These are phyloP conservation scores for Melanotaenia trifasciata DNA, from an alignment of 2,797 vertebrate species.

Conservation along the genomic window DNA sequence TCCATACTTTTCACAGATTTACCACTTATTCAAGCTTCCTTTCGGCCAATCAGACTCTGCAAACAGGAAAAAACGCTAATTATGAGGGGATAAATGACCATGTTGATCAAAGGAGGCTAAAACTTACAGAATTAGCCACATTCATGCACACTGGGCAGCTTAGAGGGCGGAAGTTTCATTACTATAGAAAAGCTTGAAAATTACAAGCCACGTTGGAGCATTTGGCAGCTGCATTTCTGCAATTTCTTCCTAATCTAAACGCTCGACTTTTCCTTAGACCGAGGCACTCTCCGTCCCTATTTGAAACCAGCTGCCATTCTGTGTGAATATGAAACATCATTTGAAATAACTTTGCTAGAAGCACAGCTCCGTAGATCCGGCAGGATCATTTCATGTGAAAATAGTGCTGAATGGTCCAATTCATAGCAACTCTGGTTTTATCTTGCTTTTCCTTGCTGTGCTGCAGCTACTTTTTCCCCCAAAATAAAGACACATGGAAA, in stretches of 20 bases:
- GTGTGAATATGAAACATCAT: slow-evolving; percentile 14
- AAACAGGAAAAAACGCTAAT: slow-evolving; percentile 8
- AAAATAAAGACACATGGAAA: slow-evolving; percentile 13
- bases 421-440: too few species aligned
- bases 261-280: slow-evolving; percentile 2
- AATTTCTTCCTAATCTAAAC: slow-evolving; percentile 27
- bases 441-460: background rate
- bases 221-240: slow-evolving; percentile 9
- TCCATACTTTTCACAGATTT: slow-evolving; percentile 10
- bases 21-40: slow-evolving; percentile 21
- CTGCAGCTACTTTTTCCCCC: background rate
- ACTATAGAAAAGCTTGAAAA: slow-evolving; percentile 1
- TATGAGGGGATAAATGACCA: slow-evolving; percentile 27
- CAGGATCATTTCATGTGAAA: too few species aligned
- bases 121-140: slow-evolving; percentile 21
- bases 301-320: slow-evolving; percentile 9
- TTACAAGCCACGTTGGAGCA: background rate
- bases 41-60: slow-evolving; percentile 13
- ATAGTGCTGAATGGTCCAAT: too few species aligned
- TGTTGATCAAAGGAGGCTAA: slow-evolving; percentile 28
- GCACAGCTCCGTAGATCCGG: background rate
- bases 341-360: background rate
- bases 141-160: background rate
- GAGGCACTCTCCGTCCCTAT: slow-evolving; percentile 18
- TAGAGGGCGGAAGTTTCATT: slow-evolving; percentile 24